These are phyloP conservation scores for Megastigmus dorsalis DNA, from an alignment of 2,888 invertebrate species.

Conservation along the genomic window DNA sequence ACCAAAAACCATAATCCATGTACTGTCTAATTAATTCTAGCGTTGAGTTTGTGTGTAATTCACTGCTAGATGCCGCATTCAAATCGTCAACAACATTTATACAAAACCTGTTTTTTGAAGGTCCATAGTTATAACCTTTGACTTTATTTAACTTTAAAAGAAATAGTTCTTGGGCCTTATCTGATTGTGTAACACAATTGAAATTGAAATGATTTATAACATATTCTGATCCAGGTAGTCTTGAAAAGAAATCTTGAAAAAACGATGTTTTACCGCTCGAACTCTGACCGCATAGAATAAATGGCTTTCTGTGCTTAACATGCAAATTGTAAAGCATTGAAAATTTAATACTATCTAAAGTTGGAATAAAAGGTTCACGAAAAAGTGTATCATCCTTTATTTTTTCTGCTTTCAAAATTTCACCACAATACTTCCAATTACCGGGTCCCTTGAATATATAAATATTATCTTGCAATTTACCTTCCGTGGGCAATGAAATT, in stretches of 20 bases:
- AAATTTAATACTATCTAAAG: constrained; percentile 77
- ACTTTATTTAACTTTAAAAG: constrained; percentile 76
- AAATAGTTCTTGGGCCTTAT: constrained; percentile 76
- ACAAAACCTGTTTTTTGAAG: constrained; percentile 76
- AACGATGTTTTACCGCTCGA: constrained; percentile 81
- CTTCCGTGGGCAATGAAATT: constrained; percentile 76
- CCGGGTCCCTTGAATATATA: constrained; percentile 79
- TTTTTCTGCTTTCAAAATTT: constrained; percentile 75
- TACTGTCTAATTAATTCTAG: constrained; percentile 80
- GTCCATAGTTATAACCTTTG: constrained; percentile 77
- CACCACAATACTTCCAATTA: constrained; percentile 78
- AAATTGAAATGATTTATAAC: constrained; percentile 78
- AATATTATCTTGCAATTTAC: constrained; percentile 77
- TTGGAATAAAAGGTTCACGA: constrained; percentile 76
- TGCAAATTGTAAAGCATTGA: constrained; percentile 77
- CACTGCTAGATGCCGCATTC: constrained; percentile 76
- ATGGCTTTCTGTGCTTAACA: constrained; percentile 75
- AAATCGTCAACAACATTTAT: constrained; percentile 82
- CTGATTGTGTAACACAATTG: constrained; percentile 75
- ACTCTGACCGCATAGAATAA: constrained; percentile 78
- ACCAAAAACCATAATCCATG: constrained; percentile 80
- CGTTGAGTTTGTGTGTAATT: constrained; percentile 76
- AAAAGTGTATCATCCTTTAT: constrained; percentile 60
- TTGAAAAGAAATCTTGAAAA: constrained; percentile 75
- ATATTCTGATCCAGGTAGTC: constrained; percentile 75